Conservation (phyloP, 2,113 vertebrate genomes). For the Climacteris rufus region DNA sequence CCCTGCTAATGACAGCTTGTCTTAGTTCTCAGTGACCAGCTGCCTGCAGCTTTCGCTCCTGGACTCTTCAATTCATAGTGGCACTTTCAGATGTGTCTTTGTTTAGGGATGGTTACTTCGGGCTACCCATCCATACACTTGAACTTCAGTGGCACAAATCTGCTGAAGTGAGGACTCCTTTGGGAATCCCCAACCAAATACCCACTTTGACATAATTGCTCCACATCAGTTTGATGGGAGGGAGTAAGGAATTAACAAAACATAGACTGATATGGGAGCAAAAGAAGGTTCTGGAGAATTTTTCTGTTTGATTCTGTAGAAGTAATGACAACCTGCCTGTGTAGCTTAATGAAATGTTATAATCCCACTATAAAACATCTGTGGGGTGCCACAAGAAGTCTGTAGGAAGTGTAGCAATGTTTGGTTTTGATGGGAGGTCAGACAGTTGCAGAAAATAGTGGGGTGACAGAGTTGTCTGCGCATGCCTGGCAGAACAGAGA, state of each 20-base stretch:
- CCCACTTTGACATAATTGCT: not conserved
- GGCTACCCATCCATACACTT: rapidly evolving
- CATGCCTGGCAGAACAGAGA: not conserved
- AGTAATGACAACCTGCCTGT: not conserved
- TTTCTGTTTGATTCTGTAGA: not conserved
- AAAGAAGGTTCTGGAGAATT: not conserved
- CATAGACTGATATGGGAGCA: not conserved
- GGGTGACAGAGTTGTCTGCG: not conserved
- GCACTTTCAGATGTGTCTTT: not conserved
- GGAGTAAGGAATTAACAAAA: not conserved
- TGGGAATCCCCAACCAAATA: not conserved
- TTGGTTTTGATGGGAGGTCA: not conserved
- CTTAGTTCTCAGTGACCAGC: not conserved
- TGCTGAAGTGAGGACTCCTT: not conserved
- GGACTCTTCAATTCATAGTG: not conserved
- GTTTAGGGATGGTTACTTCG: not conserved
- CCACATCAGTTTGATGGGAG: not conserved
- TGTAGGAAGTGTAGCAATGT: not conserved
- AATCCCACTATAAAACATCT: not conserved
- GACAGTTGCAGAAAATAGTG: not conserved
- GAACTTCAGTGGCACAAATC: not conserved
- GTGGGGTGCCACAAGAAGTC: not conserved
- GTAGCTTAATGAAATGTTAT: not conserved
- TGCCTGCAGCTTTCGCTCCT: not conserved
- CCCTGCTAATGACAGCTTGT: not conserved